phyloP scores from a whole-genome alignment of 2,888 invertebrate genomes.

The Agrochola lota region DNA sequence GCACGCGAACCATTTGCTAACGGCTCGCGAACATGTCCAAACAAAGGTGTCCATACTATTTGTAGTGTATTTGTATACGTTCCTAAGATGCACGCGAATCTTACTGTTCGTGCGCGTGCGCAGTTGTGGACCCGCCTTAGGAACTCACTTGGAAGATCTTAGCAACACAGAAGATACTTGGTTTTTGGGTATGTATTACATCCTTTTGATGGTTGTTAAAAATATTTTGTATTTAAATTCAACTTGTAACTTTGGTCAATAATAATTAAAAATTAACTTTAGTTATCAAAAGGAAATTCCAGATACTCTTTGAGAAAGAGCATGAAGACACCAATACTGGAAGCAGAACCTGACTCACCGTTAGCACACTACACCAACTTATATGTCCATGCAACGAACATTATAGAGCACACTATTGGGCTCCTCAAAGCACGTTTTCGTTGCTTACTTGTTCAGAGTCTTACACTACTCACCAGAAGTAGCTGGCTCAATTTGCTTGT shows the following conservation, averaged over 20 bases:
- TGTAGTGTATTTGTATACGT: too few species aligned
- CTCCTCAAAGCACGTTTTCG: constrained; percentile 17
- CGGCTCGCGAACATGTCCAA: too few species aligned
- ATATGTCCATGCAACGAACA: background rate
- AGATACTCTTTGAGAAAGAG: background rate
- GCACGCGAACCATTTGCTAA: too few species aligned
- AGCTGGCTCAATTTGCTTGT: background rate
- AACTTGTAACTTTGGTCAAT: background rate
- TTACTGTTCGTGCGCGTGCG: too few species aligned
- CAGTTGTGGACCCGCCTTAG: background rate
- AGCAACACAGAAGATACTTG: background rate
- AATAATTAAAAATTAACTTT: background rate
- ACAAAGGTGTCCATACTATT: too few species aligned
- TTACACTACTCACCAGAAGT: constrained; percentile 1
- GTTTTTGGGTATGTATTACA: constrained; percentile 15
- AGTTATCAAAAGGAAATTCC: background rate
- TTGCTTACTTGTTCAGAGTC: constrained; percentile 9
- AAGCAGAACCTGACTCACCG: background rate
- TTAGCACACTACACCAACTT: background rate
- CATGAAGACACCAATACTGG: constrained; percentile 9
- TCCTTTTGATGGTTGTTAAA: background rate
- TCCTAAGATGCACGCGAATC: too few species aligned
- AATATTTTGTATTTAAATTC: background rate
- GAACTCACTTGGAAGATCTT: background rate
- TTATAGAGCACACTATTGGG: background rate